A percentile compares a stretch with the other conserved stretches of the same genome.
Evolutionary conservation across 2,113 vertebrate genomes (phyloP).

Genomic region (Mus spicilegus): DNA sequence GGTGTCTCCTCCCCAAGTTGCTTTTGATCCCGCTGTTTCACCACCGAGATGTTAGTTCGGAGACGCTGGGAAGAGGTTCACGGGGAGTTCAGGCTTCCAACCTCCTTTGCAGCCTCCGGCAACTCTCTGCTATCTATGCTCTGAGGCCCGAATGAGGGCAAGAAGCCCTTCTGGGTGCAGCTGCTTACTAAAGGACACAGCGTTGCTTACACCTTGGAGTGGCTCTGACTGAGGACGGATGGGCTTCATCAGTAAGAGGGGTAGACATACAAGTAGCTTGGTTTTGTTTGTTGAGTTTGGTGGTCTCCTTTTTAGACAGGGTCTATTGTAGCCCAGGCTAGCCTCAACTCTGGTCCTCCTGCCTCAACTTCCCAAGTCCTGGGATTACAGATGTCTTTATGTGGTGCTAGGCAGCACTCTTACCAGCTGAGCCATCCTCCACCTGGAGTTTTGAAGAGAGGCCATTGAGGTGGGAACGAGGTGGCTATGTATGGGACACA

Average conservation of each 20-base stretch:
- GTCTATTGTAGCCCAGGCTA: not conserved
- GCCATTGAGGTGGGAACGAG: not conserved
- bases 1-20: not conserved
- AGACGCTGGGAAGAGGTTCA: not conserved
- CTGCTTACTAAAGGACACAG: not conserved
- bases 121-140: not conserved
- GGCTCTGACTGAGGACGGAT: not conserved
- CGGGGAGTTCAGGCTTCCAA: not conserved
- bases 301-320: not conserved
- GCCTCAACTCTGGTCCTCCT: not conserved
- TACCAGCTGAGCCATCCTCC: not conserved
- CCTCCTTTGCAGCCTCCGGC: not conserved
- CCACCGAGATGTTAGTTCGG: not conserved
- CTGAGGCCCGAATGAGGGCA: not conserved
- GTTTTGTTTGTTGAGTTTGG: not conserved
- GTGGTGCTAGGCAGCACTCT: not conserved
- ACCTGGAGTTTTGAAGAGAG: not conserved
- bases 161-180: not conserved
- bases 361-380: not conserved
- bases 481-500: too few species aligned
- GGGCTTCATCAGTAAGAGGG: not conserved
- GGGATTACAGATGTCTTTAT: not conserved
- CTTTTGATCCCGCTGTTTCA: not conserved
- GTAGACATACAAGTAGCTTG: not conserved
- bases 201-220: not conserved